These are phyloP conservation scores for Cryptomyrus ogoouensis DNA, from an alignment of 2,113 vertebrate species.

Conservation along the genomic window DNA sequence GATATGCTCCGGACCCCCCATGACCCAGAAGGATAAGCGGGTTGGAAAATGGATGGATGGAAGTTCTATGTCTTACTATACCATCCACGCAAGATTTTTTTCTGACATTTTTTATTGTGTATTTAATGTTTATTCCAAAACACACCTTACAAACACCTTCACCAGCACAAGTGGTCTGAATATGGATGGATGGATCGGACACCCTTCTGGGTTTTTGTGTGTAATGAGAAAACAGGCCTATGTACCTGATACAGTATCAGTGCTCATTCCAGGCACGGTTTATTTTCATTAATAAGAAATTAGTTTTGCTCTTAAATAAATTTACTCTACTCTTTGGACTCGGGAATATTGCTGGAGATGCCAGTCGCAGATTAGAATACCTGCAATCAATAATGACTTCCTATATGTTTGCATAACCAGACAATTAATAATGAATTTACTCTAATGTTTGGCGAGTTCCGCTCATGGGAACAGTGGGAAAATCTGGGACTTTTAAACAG, in stretches of 20 bases:
- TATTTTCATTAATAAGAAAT: conserved; percentile 61
- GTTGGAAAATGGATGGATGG: too few species aligned
- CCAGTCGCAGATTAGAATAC: conserved; percentile 89
- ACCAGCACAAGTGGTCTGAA: background rate
- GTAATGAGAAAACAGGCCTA: background rate
- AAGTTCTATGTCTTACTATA: background rate
- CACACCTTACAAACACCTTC: background rate
- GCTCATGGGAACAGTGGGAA: conserved; percentile 86
- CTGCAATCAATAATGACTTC: conserved; percentile 89
- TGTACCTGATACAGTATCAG: background rate
- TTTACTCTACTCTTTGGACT: conserved; percentile 77
- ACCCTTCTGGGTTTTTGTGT: background rate
- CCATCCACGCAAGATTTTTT: background rate
- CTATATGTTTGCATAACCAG: conserved; percentile 88
- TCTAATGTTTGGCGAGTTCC: conserved; percentile 86
- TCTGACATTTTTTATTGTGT: background rate
- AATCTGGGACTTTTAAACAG: conserved; percentile 40
- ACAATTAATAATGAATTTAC: conserved; percentile 62
- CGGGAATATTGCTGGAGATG: conserved; percentile 78
- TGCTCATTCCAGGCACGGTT: background rate
- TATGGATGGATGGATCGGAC: background rate
- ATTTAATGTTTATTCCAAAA: background rate
- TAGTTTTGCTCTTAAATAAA: conserved; percentile 78
- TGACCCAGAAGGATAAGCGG: too few species aligned
- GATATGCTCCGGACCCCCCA: too few species aligned